These are phyloP conservation scores for Cantharis lateralis DNA, from an alignment of 2,888 invertebrate species.

Conservation along the genomic window DNA sequence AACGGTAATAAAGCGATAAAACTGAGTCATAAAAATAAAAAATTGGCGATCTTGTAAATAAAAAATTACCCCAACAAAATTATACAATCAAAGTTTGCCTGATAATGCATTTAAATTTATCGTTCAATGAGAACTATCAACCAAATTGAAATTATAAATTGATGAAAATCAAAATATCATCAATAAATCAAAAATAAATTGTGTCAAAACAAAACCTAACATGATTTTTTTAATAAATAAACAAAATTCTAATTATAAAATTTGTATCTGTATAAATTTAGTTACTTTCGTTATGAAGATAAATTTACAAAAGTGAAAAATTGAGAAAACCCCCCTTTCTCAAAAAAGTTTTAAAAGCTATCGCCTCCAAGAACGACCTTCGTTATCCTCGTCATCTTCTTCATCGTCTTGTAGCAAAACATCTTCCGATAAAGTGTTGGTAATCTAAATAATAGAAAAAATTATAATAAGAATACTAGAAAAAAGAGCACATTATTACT, in stretches of 20 bases:
- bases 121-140: background rate
- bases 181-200: too few species aligned
- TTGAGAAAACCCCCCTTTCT: constrained; percentile 11
- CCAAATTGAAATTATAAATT: background rate
- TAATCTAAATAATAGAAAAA: constrained; percentile 38
- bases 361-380: constrained; percentile 90
- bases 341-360: constrained; percentile 55
- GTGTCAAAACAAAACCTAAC: background rate
- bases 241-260: background rate
- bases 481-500: constrained; percentile 41
- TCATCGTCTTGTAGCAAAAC: constrained; percentile 79
- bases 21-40: background rate
- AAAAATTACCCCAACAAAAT: background rate
- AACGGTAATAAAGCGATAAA: background rate
- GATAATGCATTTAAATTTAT: background rate
- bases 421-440: constrained; percentile 62
- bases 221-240: background rate
- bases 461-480: background rate
- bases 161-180: background rate
- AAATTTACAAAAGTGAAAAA: constrained; percentile 30
- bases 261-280: constrained; percentile 2
- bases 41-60: background rate
- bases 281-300: constrained; percentile 1
- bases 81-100: background rate
- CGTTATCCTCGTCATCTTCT: constrained; percentile 85